Evolutionary conservation across 2,797 vertebrate species (phyloP), one percentile per base, ranked within the genome.

Genomic region (Pseudochirops cupreus): DNA sequence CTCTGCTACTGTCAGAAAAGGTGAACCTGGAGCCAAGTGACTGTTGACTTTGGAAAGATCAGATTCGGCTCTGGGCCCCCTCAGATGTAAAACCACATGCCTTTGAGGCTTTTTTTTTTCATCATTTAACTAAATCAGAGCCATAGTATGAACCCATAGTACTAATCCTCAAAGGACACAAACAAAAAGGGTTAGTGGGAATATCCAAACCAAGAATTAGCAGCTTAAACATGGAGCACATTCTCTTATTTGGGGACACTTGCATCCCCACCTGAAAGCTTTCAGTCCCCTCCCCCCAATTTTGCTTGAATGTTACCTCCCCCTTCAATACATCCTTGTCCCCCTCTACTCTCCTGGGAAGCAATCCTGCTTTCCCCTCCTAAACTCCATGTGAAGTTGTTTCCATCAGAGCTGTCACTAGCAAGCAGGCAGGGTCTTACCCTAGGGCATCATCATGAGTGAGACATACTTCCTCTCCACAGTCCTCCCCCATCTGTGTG

Each of bases 11-110:
- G 94, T 96, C 95, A 97, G 28, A 97, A 97, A 96, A 24, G 21
- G 4, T 67, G 5, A 97, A 10, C 94, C 39, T 54, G 82, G 91
- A 92, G 29, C 58, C 93, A 93, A 54, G 0, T 95, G 92, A 62
- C 18, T 98, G 18, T 54, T 98, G 58, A 50, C 97, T 98, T 98
- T 96, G 94, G 93, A 97, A 93, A 56, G 91, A 94, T 53, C 90
- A 92, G 57, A 0, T 95, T 95, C 31, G 52, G 26, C 33, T 97
- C 24, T 94, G 97, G 52, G 56, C 28, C 46, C 90, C 0, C 92
- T 97, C 94, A 96, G 39, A 31, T 94, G 91, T 50, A 10, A 55
- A 94, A 53, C 93, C 62, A 94, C 54, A 9, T 87, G 18, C 57
- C 56, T 93, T 62, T 53, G 91, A 59, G 91, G 94, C 18, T 96